Conservation (phyloP, 2,113 vertebrate species). For the Alligator sinensis region DNA sequence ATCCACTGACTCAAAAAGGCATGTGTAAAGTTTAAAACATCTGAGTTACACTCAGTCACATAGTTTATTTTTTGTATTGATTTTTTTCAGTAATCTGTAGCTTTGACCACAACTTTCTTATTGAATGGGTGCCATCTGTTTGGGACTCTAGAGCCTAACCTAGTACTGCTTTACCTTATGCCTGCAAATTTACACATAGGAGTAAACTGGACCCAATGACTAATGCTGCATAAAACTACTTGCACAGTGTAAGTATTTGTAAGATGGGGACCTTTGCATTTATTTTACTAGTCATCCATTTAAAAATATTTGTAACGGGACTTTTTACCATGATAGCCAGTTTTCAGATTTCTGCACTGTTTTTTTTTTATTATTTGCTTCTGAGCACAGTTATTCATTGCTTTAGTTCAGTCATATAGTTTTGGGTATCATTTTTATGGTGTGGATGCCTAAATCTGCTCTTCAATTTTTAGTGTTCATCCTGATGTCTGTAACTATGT, state of each 20-base stretch:
- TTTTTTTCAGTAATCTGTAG: constrained; percentile 24
- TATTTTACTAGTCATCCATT: constrained; percentile 29
- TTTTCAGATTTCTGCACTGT: not conserved
- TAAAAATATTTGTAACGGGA: not conserved
- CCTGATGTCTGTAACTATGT: not conserved
- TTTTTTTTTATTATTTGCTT: not conserved
- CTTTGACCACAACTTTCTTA: not conserved
- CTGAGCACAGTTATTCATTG: not conserved
- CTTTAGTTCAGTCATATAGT: not conserved
- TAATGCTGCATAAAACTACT: constrained; percentile 31
- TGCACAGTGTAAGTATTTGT: not conserved
- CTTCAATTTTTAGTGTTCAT: not conserved
- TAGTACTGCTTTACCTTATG: constrained; percentile 1
- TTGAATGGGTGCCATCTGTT: constrained; percentile 23
- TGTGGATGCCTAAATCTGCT: not conserved
- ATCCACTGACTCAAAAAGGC: not conserved
- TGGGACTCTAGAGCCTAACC: constrained; percentile 6
- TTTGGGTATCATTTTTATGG: not conserved
- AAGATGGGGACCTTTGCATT: constrained; percentile 16
- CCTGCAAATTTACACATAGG: constrained; percentile 48
- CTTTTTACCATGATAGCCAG: not conserved
- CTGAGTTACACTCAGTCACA: not conserved
- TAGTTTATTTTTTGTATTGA: not conserved
- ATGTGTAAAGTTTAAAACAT: not conserved
- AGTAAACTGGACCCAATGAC: constrained; percentile 45